Evolutionary conservation across 2,113 vertebrate species (phyloP).

Genomic region (Pteruthius melanotis): DNA sequence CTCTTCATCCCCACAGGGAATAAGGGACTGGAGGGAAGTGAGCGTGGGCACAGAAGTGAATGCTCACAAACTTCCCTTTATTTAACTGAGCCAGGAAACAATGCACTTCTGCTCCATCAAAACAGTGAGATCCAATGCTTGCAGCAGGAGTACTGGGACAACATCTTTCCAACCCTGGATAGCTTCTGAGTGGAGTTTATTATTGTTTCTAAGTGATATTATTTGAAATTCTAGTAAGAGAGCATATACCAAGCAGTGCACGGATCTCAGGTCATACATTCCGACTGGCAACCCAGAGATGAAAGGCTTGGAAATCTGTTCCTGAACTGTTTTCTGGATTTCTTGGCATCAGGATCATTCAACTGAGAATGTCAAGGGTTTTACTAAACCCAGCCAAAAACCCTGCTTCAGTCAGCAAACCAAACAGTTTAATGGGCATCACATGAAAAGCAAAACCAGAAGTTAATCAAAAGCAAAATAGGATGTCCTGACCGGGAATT

Average conservation of each 20-base stretch:
- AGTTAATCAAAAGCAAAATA: conserved; percentile 16
- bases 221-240: not conserved
- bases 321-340: not conserved
- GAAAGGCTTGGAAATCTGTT: not conserved
- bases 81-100: not conserved
- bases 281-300: not conserved
- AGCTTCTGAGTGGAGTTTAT: not conserved
- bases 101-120: not conserved
- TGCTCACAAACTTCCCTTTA: not conserved
- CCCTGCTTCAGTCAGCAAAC: not conserved
- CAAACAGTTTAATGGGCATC: not conserved
- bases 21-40: not conserved
- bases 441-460: not conserved
- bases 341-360: not conserved
- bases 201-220: not conserved
- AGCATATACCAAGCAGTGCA: not conserved
- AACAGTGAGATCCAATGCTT: not conserved
- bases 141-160: not conserved
- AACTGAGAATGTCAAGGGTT: not conserved
- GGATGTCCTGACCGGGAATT: not conserved
- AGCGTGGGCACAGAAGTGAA: not conserved
- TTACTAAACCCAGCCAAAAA: not conserved
- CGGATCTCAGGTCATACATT: not conserved
- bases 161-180: not conserved
- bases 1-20: not conserved